Evolutionary conservation across 2,113 vertebrate species (phyloP), one percentile per base, ranked within the genome.

Genomic region (Elachura formosa): DNA sequence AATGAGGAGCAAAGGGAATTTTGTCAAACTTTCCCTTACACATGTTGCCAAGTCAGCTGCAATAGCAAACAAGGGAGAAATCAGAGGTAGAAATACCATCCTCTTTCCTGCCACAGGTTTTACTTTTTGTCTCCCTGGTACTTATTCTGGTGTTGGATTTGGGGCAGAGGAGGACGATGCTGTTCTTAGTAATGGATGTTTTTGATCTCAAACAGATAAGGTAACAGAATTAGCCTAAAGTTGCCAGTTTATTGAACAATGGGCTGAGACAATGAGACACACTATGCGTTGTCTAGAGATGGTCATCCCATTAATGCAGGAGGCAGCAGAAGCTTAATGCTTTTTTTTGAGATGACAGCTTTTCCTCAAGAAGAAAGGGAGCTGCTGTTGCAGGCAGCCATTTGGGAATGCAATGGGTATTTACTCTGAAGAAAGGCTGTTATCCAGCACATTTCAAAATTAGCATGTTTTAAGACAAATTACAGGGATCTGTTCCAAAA

Each of bases 91-190:
- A 82, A 58, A 58, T 14, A 56, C 3, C 3, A 7, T 28, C 56
- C 8, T 40, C 19, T 87, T 74, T 78, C 34, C 58, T 56, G 14
- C 15, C 25, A 38, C 4, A 59, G 23, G 8, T 64, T 77, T 73
- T 41, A 16, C 7, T 34, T 66, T 22, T 25, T 69, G 48, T 43
- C 15, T 74, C 6, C 12, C 2, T 8, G 21, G 31, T 61, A 17
- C 21, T 89, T 29, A 33, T 34, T 7, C 26, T 66, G 10, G 3
- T 33, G 6, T 52, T 68, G 11, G 8, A 21, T 11, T 4, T 7
- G 5, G 13, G 33, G 14, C 0, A 0, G 12, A 8, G 13, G 5
- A 69, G 4, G 3, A 13, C 1, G 12, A 5, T 64, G 26, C 5
- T 59, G 13, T 1, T 74, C 11, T 59, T 38, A 25, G 8, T 14